Conservation (phyloP, 2,113 vertebrate species). For the Petrocephalus zakoni region DNA sequence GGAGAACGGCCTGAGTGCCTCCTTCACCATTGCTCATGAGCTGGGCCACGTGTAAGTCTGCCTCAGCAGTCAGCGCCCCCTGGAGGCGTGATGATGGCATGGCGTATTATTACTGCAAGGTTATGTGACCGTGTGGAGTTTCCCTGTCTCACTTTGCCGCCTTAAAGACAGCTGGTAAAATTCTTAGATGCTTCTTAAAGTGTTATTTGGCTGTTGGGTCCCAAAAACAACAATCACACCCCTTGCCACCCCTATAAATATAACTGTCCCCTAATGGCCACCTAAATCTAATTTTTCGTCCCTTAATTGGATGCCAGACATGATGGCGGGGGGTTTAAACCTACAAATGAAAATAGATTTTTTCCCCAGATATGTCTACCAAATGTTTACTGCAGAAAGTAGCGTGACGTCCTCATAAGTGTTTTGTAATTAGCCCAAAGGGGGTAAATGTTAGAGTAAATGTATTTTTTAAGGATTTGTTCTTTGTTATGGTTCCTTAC, state of each 20-base stretch:
- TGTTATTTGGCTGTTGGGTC: not conserved
- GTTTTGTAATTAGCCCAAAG: not conserved
- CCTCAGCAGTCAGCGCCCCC: not conserved
- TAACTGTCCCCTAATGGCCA: too few species aligned
- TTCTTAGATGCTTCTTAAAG: not conserved
- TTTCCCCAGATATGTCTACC: not conserved
- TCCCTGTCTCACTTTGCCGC: not conserved
- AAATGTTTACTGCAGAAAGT: not conserved
- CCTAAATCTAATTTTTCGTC: too few species aligned
- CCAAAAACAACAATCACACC: not conserved
- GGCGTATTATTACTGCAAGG: not conserved
- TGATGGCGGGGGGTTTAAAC: not conserved
- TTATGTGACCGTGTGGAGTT: not conserved
- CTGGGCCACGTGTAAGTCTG: constrained; percentile 92
- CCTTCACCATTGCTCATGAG: constrained; percentile 95
- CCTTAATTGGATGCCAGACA: too few species aligned
- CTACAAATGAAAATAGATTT: not conserved
- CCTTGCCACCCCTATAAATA: too few species aligned
- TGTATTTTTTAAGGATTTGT: not conserved
- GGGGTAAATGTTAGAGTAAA: not conserved
- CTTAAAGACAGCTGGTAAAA: not conserved
- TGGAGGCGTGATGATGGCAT: not conserved
- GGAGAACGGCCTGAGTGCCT: constrained; percentile 91
- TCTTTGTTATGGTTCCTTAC: not conserved
- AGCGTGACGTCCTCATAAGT: not conserved